Evolutionary conservation across 2,797 vertebrate genomes (phyloP).

Genomic region (Bovichtus variegatus): DNA sequence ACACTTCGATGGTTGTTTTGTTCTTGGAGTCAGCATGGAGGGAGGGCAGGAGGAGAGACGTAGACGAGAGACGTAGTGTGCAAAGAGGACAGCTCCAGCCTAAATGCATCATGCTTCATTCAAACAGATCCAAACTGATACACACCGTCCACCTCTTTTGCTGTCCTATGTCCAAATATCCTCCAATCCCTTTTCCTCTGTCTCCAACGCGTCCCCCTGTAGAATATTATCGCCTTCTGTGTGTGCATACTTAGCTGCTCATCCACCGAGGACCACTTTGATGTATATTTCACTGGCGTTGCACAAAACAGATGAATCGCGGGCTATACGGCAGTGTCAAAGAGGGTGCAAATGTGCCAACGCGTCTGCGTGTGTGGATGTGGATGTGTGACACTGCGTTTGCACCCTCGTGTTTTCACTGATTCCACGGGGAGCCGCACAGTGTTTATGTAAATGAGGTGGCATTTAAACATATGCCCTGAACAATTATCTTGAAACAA

Average conservation of each 20-base stretch:
- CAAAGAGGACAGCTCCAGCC: slow-evolving; percentile 16
- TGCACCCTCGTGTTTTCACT: slow-evolving; percentile 63
- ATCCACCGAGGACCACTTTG: slow-evolving; percentile 67
- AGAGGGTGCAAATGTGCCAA: slow-evolving; percentile 45
- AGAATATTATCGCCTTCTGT: slow-evolving; percentile 10
- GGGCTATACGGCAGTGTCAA: slow-evolving; percentile 56
- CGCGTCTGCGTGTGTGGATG: slow-evolving; percentile 12
- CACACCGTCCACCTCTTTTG: slow-evolving; percentile 7
- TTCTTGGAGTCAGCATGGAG: slow-evolving; percentile 31
- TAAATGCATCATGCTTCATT: background rate
- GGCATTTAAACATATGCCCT: slow-evolving; percentile 79
- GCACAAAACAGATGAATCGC: slow-evolving; percentile 68
- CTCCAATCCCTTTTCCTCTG: background rate
- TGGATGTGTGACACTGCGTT: background rate
- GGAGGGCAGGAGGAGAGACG: slow-evolving; percentile 21
- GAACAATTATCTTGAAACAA: slow-evolving; percentile 78
- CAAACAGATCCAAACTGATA: slow-evolving; percentile 18
- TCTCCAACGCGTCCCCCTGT: slow-evolving; percentile 11
- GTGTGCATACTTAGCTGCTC: slow-evolving; percentile 45
- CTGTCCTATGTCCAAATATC: background rate
- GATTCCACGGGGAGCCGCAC: slow-evolving; percentile 74
- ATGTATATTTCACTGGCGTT: slow-evolving; percentile 75
- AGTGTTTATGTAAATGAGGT: slow-evolving; percentile 81
- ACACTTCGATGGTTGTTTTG: slow-evolving; percentile 60
- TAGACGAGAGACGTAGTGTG: slow-evolving; percentile 33